Conservation (phyloP, 2,888 invertebrate genomes). For the Andrena trimmerana region DNA sequence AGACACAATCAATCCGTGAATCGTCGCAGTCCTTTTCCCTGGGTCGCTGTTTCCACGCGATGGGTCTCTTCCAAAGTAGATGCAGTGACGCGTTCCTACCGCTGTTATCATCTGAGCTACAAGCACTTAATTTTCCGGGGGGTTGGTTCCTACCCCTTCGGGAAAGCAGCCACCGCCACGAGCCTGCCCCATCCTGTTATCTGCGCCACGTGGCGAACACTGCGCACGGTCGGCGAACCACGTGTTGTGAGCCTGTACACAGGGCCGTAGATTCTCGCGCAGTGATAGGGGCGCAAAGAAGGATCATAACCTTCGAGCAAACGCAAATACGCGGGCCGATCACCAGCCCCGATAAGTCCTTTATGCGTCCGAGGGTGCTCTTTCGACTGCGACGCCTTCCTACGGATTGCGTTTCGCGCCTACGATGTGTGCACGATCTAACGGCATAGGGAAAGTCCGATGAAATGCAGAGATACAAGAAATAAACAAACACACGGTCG, state of each 20-base stretch:
- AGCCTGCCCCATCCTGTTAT: conserved; percentile 81
- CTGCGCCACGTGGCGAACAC: conserved; percentile 83
- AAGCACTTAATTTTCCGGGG: conserved; percentile 85
- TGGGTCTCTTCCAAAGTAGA: conserved; percentile 51
- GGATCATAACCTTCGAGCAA: conserved; percentile 82
- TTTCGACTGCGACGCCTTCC: conserved; percentile 43
- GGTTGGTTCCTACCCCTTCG: conserved; percentile 80
- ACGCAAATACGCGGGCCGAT: conserved; percentile 81
- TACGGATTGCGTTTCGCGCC: conserved; percentile 66
- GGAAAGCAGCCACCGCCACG: conserved; percentile 63
- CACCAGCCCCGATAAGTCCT: conserved; percentile 75
- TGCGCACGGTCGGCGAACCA: conserved; percentile 78
- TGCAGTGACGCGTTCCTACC: conserved; percentile 62
- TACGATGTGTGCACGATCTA: conserved; percentile 42
- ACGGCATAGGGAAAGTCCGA: conserved; percentile 1
- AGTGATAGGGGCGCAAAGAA: conserved; percentile 78
- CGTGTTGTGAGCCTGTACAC: conserved; percentile 76
- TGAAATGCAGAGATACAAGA: not conserved
- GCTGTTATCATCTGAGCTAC: conserved; percentile 82
- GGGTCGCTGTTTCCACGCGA: conserved; percentile 46
- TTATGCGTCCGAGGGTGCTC: conserved; percentile 68
- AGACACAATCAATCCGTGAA: conserved; percentile 11
- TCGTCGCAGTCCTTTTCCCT: not conserved
- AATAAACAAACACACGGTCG: not conserved
- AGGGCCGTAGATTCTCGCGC: conserved; percentile 75